These are phyloP conservation scores for Rutpela maculata DNA, from an alignment of 2,888 invertebrate species.

Conservation along the genomic window DNA sequence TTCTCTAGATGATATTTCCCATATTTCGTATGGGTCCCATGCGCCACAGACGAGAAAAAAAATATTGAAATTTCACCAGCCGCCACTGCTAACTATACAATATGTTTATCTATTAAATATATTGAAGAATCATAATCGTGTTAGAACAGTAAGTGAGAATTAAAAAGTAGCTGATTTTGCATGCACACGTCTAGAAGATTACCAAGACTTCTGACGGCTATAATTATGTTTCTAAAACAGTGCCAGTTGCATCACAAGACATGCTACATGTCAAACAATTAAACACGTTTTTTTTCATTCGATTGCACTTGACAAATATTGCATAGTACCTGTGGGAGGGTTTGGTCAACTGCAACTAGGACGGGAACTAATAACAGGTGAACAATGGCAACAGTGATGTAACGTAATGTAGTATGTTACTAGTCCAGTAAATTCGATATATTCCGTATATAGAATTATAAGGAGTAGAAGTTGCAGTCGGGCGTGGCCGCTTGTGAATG, in stretches of 20 bases:
- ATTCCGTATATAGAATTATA: background rate
- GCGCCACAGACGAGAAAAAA: too few species aligned
- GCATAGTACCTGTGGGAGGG: constrained; percentile 57
- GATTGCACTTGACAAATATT: constrained; percentile 56
- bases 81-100: too few species aligned
- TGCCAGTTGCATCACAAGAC: constrained; percentile 48
- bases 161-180: background rate
- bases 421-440: constrained; percentile 47
- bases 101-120: too few species aligned
- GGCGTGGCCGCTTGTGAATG: too few species aligned
- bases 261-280: constrained; percentile 43
- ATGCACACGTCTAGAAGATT: constrained; percentile 13
- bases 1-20: too few species aligned
- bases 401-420: constrained; percentile 40
- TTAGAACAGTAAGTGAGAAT: background rate
- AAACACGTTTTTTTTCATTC: constrained; percentile 46
- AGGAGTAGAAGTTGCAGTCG: too few species aligned
- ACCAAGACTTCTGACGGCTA: constrained; percentile 36
- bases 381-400: constrained; percentile 63
- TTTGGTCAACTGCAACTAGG: constrained; percentile 61
- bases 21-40: too few species aligned
- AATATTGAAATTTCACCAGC: too few species aligned
- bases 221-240: constrained; percentile 45
- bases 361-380: constrained; percentile 66
- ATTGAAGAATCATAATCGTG: too few species aligned